Percentiles rank a stretch among this genome's conserved stretches.
Conservation (phyloP, 2,888 invertebrate species). For the Watsonalla cultraria region DNA sequence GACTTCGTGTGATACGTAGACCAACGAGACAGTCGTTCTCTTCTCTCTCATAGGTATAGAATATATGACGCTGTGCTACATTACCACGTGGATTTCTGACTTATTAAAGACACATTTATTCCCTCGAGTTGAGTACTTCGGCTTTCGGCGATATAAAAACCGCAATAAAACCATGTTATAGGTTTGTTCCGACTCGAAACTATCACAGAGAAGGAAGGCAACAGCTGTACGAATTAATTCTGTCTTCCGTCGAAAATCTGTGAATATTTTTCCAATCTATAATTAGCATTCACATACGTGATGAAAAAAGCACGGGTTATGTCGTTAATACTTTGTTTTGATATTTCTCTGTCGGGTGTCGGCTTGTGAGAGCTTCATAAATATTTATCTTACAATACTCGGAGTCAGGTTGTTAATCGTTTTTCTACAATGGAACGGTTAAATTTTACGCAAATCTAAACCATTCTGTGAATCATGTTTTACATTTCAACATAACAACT, state of each 20-base stretch:
- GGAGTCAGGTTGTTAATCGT: not conserved
- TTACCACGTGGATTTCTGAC: too few relatives aligned
- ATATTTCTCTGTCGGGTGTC: not conserved
- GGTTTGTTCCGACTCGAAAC: conserved; percentile 21
- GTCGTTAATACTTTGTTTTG: conserved; percentile 20
- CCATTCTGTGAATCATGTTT: not conserved
- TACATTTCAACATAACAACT: not conserved
- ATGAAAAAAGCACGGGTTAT: conserved; percentile 27
- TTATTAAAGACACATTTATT: too few relatives aligned
- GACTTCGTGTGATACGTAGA: too few relatives aligned
- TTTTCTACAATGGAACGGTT: not conserved
- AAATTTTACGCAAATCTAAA: not conserved
- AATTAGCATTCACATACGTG: conserved; percentile 35
- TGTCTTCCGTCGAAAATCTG: conserved; percentile 44
- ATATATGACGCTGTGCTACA: too few relatives aligned
- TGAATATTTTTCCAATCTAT: conserved; percentile 38
- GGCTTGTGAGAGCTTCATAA: not conserved
- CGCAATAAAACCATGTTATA: conserved; percentile 12
- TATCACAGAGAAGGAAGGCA: conserved; percentile 24
- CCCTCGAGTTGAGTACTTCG: not conserved
- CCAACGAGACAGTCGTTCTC: too few relatives aligned
- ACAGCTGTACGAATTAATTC: conserved; percentile 62
- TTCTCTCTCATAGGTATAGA: too few relatives aligned
- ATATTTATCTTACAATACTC: not conserved
- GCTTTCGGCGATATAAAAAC: not conserved